Base-by-base conservation (phyloP, 2,888 invertebrate species). In the Copidosoma aretas region DNA sequence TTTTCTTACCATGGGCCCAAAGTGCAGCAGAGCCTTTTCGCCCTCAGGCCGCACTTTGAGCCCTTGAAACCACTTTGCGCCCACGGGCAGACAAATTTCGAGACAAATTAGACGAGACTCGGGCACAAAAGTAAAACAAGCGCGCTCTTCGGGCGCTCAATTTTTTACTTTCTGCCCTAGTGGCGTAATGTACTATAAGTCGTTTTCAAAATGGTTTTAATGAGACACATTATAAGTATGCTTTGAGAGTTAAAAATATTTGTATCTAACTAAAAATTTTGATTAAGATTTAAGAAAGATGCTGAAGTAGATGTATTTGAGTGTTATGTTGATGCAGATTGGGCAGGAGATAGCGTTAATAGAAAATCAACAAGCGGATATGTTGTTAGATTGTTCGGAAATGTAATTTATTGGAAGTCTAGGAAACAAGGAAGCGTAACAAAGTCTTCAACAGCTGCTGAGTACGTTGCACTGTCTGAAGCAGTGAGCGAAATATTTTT, bases 211-310 rank as follows among this genome's bases (percentile, higher is more conserved):
- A 67, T 41, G 52, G 49, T 19, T 49, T 5, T 10, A 49, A 19
- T 49, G 17, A 49, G 61, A 67, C 70, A 8, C 65, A 70, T 58
- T 70, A 22, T 52, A 70, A 68, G n/a, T 70, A 72, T 60, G 60
- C 60, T 4, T 46, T 41, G 21, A 41, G 60, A 60, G 5, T 60
- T 24, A 22, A 17, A 46, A 65, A 65, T 49, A 60, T 60, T 60
- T 68, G 25, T 70, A 70, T 63, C 46, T 22, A 21, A 72, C 72
- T 0, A 72, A 68, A 68, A 43, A 63, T 61, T 63, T 70, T 21
- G 63, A 65, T 39, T 60, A 65, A 65, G 54, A 22, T 41, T 58
- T 24, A 22, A 15, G 10, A 10, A 51, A n/a, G 1, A 60, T 49
- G 49, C 3, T 49, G 4, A 21, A 22, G 19, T 4, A 53, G 8